Evolutionary conservation across 2,113 vertebrate genomes (phyloP).

Genomic region (Equus przewalskii): DNA sequence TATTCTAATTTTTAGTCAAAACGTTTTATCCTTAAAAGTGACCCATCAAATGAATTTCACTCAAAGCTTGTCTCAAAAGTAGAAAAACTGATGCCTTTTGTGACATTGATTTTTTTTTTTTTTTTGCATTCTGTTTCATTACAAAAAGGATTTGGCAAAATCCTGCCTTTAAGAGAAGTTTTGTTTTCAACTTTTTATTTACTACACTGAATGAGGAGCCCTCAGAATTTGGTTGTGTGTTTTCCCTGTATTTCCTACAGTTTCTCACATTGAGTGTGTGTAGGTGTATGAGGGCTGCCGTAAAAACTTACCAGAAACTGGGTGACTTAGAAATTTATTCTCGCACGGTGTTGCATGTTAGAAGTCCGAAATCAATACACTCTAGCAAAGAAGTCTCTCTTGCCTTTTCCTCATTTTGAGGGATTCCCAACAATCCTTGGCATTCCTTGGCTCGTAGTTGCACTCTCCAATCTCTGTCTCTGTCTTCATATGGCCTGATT

Average conservation of each 20-base stretch:
- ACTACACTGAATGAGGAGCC: neutral
- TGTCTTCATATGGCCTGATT: neutral
- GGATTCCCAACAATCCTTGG: neutral
- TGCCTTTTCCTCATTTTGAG: neutral
- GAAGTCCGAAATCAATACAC: neutral
- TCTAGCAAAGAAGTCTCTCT: neutral
- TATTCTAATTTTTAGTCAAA: neutral
- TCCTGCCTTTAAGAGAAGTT: neutral
- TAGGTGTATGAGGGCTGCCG: neutral
- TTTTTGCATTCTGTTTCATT: neutral
- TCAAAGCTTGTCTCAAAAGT: neutral
- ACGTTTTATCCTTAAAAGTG: neutral
- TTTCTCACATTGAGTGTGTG: neutral
- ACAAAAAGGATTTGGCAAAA: neutral
- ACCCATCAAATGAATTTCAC: neutral
- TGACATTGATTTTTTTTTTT: neutral
- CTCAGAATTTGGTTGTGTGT: neutral
- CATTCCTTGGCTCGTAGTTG: neutral
- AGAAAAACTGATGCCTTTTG: neutral
- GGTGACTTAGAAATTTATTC: neutral
- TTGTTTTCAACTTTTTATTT: neutral
- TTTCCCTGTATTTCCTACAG: neutral
- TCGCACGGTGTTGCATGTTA: neutral
- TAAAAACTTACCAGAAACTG: slow-evolving; percentile 15
- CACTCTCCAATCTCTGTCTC: neutral